Evolutionary conservation across 2,888 invertebrate genomes (phyloP).

Genomic region (Amphipyra berbera): DNA sequence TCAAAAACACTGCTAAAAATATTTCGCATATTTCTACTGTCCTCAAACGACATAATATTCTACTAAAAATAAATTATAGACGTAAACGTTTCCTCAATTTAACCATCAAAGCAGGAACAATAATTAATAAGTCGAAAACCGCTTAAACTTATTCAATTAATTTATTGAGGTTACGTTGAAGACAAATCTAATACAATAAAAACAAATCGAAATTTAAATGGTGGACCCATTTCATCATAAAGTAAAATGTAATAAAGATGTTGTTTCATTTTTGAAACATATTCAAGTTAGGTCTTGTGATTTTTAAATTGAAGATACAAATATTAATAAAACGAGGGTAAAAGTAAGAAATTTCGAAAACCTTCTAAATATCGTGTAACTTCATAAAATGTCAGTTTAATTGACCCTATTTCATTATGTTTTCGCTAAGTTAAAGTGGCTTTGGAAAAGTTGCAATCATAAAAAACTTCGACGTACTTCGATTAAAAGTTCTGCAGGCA

Average conservation of each 20-base stretch:
- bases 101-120: too few species aligned
- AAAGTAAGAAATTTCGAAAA: not conserved
- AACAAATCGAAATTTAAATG: too few species aligned
- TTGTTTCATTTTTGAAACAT: too few species aligned
- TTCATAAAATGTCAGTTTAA: not conserved
- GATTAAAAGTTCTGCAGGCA: not conserved
- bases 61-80: not conserved
- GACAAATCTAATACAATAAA: not conserved
- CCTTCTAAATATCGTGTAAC: not conserved
- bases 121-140: not conserved
- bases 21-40: not conserved
- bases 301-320: too few species aligned
- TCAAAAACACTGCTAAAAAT: too few species aligned
- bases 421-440: not conserved
- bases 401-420: not conserved
- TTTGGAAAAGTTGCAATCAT: not conserved
- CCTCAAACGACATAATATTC: not conserved
- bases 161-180: not conserved
- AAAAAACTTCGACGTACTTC: not conserved
- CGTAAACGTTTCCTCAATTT: not conserved
- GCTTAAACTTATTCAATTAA: conserved; percentile 17
- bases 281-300: too few species aligned
- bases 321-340: too few species aligned
- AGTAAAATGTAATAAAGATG: not conserved
- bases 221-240: not conserved